Conservation (phyloP, 2,888 invertebrate species). For the Lymantria dispar region DNA sequence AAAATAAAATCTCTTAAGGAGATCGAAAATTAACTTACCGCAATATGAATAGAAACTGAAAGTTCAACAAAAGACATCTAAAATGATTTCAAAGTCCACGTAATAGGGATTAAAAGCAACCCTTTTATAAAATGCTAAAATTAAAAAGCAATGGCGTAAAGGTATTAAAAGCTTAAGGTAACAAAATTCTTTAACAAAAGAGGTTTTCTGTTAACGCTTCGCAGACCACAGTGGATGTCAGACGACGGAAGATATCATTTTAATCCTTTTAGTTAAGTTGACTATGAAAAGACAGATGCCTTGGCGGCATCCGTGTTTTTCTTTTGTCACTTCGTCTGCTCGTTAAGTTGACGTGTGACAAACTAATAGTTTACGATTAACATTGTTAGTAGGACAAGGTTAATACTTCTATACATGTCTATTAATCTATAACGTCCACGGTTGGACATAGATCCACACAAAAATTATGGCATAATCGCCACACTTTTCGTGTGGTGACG, state of each 20-base stretch:
- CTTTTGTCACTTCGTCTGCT: conserved; percentile 63
- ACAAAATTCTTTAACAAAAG: conserved; percentile 74
- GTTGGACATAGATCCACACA: no score
- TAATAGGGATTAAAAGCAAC: conserved; percentile 74
- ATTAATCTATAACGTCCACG: no score
- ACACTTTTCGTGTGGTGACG: no score
- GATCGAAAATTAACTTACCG: conserved; percentile 47
- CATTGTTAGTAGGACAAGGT: conserved; percentile 23
- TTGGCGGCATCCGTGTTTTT: conserved; percentile 65
- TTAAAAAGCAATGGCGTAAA: conserved; percentile 79
- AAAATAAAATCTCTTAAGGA: conserved; percentile 40
- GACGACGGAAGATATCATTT: conserved; percentile 80
- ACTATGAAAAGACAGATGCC: conserved; percentile 79
- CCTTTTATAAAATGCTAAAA: conserved; percentile 74
- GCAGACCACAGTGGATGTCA: conserved; percentile 78
- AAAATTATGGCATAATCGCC: no score
- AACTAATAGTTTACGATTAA: conserved; percentile 48
- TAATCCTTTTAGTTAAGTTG: conserved; percentile 83
- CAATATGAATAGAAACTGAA: conserved; percentile 54
- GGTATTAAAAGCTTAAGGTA: conserved; percentile 80
- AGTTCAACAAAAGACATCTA: conserved; percentile 55
- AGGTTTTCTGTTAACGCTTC: conserved; percentile 72
- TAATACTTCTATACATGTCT: background rate
- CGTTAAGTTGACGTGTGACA: conserved; percentile 53
- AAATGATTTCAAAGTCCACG: conserved; percentile 59